Conservation (phyloP, 2,797 vertebrate species). For the Scyliorhinus canicula region DNA sequence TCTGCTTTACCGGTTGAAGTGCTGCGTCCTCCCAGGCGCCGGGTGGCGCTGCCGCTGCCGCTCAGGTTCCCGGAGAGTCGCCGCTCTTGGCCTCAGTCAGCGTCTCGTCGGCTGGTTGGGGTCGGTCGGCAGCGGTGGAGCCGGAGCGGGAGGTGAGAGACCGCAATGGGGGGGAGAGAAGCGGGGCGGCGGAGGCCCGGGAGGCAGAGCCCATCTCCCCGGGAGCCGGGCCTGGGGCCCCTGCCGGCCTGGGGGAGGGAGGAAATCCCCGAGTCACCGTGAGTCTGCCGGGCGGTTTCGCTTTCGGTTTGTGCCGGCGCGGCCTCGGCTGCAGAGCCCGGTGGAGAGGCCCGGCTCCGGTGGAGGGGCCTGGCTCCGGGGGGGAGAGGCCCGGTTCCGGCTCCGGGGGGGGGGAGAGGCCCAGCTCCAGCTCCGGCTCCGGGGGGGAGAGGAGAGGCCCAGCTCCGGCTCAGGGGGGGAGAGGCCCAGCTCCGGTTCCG, state of each 20-base stretch:
- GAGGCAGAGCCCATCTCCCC: too few species aligned
- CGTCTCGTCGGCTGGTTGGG: background rate
- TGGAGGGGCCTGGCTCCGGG: background rate
- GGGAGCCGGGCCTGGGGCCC: background rate
- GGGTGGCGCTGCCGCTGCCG: background rate
- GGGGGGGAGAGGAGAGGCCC: background rate
- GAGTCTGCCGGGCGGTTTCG: background rate
- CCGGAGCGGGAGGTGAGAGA: constrained; percentile 8
- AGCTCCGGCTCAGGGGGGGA: too few species aligned
- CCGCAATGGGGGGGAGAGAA: background rate
- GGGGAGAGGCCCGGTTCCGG: too few species aligned
- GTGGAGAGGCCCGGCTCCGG: background rate
- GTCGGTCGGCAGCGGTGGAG: background rate
- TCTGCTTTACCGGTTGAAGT: too few species aligned
- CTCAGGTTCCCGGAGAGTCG: too few species aligned
- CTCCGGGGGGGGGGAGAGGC: too few species aligned
- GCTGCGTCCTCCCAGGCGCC: too few species aligned
- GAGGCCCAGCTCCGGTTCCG: too few species aligned
- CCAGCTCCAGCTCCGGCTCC: too few species aligned
- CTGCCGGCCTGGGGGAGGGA: background rate
- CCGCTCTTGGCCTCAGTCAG: background rate
- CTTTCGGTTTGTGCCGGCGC: background rate
- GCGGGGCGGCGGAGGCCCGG: too few species aligned
- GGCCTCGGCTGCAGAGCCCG: background rate
- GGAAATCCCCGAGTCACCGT: background rate